Evolutionary conservation across 2,888 invertebrate species (phyloP).

Genomic region (Zonitis immaculata): DNA sequence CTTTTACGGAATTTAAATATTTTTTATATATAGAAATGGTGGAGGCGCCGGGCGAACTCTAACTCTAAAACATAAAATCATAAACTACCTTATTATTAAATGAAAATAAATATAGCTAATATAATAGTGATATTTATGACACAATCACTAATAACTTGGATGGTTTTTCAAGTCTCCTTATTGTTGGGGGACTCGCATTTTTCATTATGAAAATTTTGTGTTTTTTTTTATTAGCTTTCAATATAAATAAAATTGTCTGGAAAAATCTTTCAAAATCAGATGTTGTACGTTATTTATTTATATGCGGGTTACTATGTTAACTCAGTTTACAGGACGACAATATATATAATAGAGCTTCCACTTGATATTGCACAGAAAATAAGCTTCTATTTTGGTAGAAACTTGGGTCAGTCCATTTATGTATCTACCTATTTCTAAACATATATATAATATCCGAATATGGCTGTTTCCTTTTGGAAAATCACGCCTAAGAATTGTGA

Average conservation of each 20-base stretch:
- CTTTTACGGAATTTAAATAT: neutral
- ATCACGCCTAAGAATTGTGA: neutral
- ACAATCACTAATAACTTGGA: no score
- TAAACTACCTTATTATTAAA: no score
- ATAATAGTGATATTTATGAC: no score
- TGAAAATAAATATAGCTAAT: no score
- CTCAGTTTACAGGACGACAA: neutral
- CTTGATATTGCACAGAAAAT: neutral
- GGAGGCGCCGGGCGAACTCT: conserved; percentile 1
- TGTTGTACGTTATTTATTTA: neutral
- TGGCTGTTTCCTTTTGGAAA: neutral
- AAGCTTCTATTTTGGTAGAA: neutral
- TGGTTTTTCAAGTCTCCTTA: no score
- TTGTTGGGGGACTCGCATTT: no score
- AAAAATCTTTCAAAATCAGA: neutral
- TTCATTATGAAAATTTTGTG: no score
- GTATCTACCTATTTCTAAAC: neutral
- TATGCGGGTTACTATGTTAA: neutral
- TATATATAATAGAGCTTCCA: neutral
- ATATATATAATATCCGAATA: neutral
- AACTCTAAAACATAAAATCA: no score
- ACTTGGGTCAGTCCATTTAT: neutral
- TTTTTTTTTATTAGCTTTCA: no score
- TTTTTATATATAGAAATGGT: neutral
- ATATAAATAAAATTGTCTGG: neutral